phyloP scores from a whole-genome alignment of 2,888 invertebrate species.

The Caenorhabditis sp. region DNA sequence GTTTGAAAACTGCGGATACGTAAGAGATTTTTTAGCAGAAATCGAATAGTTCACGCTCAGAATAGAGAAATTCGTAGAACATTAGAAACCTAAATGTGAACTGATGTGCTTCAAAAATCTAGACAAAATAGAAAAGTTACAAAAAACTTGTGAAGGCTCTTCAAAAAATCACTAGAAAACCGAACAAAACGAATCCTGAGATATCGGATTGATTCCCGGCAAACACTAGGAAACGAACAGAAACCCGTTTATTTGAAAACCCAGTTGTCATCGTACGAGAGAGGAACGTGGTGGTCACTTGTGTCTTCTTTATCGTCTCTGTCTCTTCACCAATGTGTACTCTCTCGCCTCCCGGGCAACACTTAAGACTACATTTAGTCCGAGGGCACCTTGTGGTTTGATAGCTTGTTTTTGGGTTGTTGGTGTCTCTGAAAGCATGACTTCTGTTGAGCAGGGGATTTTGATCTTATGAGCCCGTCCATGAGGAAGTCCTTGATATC shows the following conservation, averaged over 20 bases:
- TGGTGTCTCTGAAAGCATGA: not conserved
- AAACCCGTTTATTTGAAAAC: constrained; percentile 43
- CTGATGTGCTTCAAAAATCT: too few relatives aligned
- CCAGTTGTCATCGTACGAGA: constrained; percentile 12
- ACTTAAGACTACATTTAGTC: constrained; percentile 18
- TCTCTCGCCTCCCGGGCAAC: constrained; percentile 9
- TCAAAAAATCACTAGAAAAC: not conserved
- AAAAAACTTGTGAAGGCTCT: not conserved
- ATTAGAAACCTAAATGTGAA: too few relatives aligned
- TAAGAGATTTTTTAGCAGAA: not conserved
- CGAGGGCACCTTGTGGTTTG: not conserved
- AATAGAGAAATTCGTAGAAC: too few relatives aligned
- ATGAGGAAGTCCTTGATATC: not conserved
- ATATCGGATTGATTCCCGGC: not conserved
- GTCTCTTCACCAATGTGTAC: constrained; percentile 14
- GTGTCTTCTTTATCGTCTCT: constrained; percentile 33
- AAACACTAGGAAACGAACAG: constrained; percentile 16
- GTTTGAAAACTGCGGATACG: too few relatives aligned
- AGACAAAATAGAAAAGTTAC: too few relatives aligned
- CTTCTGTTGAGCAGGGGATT: too few relatives aligned
- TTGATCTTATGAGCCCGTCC: not conserved
- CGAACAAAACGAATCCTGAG: not conserved
- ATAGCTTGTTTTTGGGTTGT: too few relatives aligned
- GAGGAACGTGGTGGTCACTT: constrained; percentile 22
- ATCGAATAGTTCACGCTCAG: not conserved